Evolutionary conservation across 1,140 invertebrate species (phyloP).

Genomic region (Papilio dardanus): DNA sequence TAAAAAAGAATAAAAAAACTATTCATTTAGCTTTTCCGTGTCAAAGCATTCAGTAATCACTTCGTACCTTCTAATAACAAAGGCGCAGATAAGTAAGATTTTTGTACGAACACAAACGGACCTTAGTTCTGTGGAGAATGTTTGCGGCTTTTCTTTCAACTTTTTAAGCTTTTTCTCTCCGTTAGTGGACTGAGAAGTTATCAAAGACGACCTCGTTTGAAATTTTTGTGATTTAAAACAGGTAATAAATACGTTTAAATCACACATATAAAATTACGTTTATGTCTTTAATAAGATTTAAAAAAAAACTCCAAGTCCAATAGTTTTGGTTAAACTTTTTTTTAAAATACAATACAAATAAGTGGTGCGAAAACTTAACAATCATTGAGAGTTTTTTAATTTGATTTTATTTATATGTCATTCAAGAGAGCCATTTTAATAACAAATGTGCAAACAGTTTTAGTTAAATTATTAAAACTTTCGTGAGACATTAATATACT

Average conservation of each 20-base stretch:
- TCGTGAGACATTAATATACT: no score
- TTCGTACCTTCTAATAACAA: constrained; percentile 1
- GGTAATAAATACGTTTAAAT: not conserved
- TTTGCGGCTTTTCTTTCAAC: not conserved
- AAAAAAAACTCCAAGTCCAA: no score
- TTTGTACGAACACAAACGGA: constrained; percentile 7
- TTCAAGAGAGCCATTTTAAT: no score
- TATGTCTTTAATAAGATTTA: no score
- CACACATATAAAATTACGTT: no score
- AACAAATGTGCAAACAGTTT: no score
- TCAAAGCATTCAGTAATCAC: not conserved
- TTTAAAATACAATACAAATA: no score
- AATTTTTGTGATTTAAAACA: not conserved
- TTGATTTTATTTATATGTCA: no score
- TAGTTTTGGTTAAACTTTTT: no score
- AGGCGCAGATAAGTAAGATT: constrained; percentile 3
- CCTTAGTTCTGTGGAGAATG: not conserved
- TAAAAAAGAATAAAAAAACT: not conserved
- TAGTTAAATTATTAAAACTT: no score
- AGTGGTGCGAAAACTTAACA: no score
- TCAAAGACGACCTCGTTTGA: not conserved
- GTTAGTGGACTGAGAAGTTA: not conserved
- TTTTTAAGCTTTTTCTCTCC: not conserved
- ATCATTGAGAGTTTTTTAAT: no score
- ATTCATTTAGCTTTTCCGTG: not conserved